phyloP scores from a whole-genome alignment of 2,113 vertebrate genomes.

The Tachuris rubrigastra region DNA sequence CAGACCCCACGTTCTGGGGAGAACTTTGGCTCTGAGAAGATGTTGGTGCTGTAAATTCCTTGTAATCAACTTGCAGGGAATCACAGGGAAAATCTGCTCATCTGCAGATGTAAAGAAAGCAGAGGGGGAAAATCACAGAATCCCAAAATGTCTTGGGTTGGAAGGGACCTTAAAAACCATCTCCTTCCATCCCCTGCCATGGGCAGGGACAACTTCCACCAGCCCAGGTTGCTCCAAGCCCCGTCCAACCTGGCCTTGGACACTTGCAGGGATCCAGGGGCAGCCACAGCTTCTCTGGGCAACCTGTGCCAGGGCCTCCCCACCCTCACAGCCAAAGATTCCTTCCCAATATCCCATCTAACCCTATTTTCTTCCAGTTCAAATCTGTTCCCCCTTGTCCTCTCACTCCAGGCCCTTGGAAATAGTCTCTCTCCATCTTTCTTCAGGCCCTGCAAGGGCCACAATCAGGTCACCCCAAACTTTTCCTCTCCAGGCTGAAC shows the following conservation, averaged over 20 bases:
- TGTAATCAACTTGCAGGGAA: background rate
- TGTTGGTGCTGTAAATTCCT: background rate
- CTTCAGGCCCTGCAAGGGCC: rapidly evolving
- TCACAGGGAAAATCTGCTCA: background rate
- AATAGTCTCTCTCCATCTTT: rapidly evolving
- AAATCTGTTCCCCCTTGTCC: rapidly evolving
- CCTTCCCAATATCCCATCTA: rapidly evolving
- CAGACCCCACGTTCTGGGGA: rapidly evolving
- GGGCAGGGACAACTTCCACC: background rate
- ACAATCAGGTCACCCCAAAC: rapidly evolving
- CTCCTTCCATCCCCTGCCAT: rapidly evolving
- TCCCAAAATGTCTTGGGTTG: background rate
- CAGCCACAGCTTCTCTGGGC: background rate
- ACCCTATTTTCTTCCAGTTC: rapidly evolving
- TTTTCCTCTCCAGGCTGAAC: background rate
- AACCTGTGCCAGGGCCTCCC: rapidly evolving
- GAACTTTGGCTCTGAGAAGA: background rate
- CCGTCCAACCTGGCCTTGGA: rapidly evolving
- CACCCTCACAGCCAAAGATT: rapidly evolving
- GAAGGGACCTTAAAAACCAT: background rate
- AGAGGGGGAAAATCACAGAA: background rate
- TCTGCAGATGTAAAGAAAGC: no score
- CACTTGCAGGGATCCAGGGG: background rate
- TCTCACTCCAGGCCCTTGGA: rapidly evolving
- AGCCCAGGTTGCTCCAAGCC: rapidly evolving